Conservation (phyloP, 1,140 invertebrate genomes). For the Aphidius gifuensis region DNA sequence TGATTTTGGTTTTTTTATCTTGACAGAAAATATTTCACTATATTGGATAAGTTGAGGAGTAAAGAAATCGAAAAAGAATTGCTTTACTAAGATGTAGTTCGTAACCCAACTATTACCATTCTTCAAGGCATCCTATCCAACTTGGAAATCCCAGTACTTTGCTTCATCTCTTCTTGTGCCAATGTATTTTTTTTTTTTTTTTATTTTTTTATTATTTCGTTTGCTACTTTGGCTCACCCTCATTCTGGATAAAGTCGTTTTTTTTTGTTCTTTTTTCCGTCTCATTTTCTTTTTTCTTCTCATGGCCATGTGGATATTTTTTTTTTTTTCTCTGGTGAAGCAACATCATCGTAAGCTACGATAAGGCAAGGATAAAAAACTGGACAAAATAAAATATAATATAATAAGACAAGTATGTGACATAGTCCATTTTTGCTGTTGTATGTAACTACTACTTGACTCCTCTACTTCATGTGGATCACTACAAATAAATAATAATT, state of each 20-base stretch:
- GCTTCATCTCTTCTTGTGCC: constrained; percentile 2
- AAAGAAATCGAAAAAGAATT: not conserved
- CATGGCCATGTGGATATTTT: not conserved
- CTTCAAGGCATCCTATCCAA: constrained; percentile 21
- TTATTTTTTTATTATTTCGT: not conserved
- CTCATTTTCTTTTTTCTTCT: not conserved
- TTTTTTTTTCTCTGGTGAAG: not conserved
- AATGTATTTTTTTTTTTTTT: not conserved
- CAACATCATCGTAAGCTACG: too few species aligned
- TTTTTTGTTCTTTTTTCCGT: too few species aligned
- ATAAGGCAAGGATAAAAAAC: not conserved
- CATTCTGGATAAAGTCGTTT: not conserved
- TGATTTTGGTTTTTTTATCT: not conserved
- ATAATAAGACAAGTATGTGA: not conserved
- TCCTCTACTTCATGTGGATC: not conserved
- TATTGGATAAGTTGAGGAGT: not conserved
- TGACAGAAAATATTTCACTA: not conserved
- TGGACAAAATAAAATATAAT: not conserved
- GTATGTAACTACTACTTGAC: not conserved
- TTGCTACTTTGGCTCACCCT: not conserved
- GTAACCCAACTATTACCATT: constrained; percentile 23
- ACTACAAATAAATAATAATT: not conserved
- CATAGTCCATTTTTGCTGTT: constrained; percentile 8
- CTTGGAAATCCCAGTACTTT: constrained; percentile 23
- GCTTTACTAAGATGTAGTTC: constrained; percentile 9